A percentile compares a stretch with the other conserved stretches of the same genome.
These are phyloP conservation scores for Zaprionus nigranus DNA, from an alignment of 1,140 invertebrate genomes.

Conservation along the genomic window DNA sequence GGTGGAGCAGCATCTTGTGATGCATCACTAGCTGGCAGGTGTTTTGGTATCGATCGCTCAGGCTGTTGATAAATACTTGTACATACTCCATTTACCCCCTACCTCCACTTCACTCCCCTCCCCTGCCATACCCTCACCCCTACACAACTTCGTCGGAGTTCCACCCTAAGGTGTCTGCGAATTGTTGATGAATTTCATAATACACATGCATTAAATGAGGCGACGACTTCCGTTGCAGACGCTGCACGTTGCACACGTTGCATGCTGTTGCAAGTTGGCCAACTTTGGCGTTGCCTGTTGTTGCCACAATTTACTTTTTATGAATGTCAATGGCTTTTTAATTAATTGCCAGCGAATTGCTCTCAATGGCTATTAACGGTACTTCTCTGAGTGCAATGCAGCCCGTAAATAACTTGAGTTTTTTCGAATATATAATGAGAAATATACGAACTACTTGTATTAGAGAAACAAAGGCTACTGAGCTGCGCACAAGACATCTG, in stretches of 20 bases:
- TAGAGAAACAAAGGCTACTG: no score
- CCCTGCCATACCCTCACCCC: background rate
- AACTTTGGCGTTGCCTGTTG: constrained; percentile 54
- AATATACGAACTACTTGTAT: background rate
- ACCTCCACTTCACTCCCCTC: background rate
- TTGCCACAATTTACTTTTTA: constrained; percentile 83
- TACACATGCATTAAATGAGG: constrained; percentile 55
- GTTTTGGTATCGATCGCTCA: constrained; percentile 68
- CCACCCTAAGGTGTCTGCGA: constrained; percentile 61
- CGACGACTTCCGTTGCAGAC: constrained; percentile 47
- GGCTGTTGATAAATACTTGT: constrained; percentile 80
- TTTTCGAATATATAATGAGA: background rate
- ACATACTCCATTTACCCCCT: constrained; percentile 21
- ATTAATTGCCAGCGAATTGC: constrained; percentile 76
- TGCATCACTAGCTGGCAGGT: constrained; percentile 64
- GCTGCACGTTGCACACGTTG: constrained; percentile 14
- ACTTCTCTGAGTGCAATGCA: background rate
- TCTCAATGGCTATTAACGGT: constrained; percentile 11
- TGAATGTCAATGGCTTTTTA: constrained; percentile 83
- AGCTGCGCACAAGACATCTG: no score
- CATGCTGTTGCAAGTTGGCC: constrained; percentile 38
- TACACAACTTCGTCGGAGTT: background rate
- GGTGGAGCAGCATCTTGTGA: constrained; percentile 28
- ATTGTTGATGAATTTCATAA: constrained; percentile 79
- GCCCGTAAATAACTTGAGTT: background rate